Evolutionary conservation across 2,113 vertebrate species (phyloP).

Genomic region (Leptobrachium leishanense): DNA sequence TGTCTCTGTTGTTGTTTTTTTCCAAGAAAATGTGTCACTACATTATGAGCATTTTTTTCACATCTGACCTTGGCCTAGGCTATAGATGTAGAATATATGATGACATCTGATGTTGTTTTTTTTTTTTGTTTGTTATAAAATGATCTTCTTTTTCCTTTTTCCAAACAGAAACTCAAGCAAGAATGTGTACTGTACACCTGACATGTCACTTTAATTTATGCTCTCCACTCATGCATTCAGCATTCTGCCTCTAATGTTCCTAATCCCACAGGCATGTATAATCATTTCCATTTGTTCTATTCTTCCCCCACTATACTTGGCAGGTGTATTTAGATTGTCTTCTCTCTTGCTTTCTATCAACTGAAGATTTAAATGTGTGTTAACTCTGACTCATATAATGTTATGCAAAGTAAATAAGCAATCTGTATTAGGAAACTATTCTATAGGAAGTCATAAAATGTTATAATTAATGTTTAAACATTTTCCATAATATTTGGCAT

Average conservation of each 20-base stretch:
- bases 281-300: constrained; percentile 44
- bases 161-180: not conserved
- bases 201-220: constrained; percentile 39
- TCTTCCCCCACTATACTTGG: not conserved
- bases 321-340: constrained; percentile 29
- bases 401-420: too few species aligned
- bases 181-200: constrained; percentile 19
- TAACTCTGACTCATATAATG: constrained; percentile 20
- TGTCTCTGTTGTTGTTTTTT: not conserved
- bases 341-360: constrained; percentile 15
- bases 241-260: constrained; percentile 29
- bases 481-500: constrained; percentile 12
- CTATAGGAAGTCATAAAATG: not conserved
- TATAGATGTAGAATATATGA: not conserved
- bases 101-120: not conserved
- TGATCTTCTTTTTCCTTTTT: not conserved
- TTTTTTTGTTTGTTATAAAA: not conserved
- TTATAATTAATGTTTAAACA: constrained; percentile 3
- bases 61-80: not conserved
- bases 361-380: not conserved
- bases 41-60: not conserved
- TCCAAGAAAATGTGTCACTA: not conserved
- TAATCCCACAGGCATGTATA: constrained; percentile 40
- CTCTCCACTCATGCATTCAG: constrained; percentile 39
- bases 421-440: too few species aligned